Base-by-base conservation (phyloP, 2,797 vertebrate genomes). In the Fratercula arctica region DNA sequence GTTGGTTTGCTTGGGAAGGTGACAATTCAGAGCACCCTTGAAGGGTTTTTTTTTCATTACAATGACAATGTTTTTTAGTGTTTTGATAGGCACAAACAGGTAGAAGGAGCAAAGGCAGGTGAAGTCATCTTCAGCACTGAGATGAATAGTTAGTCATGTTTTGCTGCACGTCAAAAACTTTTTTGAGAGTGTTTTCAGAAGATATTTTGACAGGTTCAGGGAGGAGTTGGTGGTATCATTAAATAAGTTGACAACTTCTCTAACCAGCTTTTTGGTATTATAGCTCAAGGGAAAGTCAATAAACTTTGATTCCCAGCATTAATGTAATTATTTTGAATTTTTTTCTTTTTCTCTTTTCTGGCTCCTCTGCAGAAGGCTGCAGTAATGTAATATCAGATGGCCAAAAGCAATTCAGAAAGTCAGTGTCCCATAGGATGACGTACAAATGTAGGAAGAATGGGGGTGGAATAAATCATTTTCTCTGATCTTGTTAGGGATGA, bases 261-360 rank as follows among this genome's bases (percentile, higher is more conserved):
- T 97, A 98, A 96, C 97, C 91, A 96, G 96, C 87, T 97, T 97
- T 98, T 98, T 97, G 96, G 95, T 97, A 97, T 96, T 93, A 85
- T 78, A 96, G 97, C 98, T 98, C 98, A 97, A 98, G 97, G 98
- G 98, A 98, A 97, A 98, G 97, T 98, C 97, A 98, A 98, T 98
- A 98, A 98, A 97, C 98, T 98, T 98, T 97, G 97, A 98, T 98
- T 98, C 91, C 73, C 78, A 95, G 94, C 97, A 97, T 98, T 98
- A 98, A 98, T 98, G 94, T 97, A 97, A 98, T 98, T 98, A 98
- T 98, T 98, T 97, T 97, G 80, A 96, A 96, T 95, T 26, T 3
- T 18, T 14, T 63, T 63, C 68, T 46, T 69, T 48, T 70, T 60
- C 95, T 21, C 26, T 94, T 59, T 96, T 94, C 89, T 96, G 84